Evolutionary conservation across 2,888 invertebrate species (phyloP).

Genomic region (Drosophila planitibia): DNA sequence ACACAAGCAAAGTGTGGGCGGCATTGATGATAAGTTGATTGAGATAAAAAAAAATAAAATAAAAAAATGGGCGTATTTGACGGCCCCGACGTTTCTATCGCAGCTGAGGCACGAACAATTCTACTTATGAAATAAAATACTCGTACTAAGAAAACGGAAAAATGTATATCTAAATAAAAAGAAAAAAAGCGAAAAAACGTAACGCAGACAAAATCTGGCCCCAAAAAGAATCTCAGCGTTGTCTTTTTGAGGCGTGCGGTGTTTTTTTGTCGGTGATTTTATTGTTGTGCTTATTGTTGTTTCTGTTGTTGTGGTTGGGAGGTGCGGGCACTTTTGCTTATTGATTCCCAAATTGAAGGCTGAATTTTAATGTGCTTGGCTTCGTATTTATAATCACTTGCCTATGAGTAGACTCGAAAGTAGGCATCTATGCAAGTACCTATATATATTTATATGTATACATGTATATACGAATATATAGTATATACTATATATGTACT

Average conservation of each 20-base stretch:
- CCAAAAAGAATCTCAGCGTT: constrained; percentile 38
- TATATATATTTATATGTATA: background rate
- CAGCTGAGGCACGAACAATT: constrained; percentile 46
- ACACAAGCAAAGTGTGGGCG: constrained; percentile 39
- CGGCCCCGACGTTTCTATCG: constrained; percentile 39
- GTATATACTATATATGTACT: background rate
- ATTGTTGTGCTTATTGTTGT: constrained; percentile 14
- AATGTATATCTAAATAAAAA: constrained; percentile 1
- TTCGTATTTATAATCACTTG: constrained; percentile 36
- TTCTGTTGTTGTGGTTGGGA: constrained; percentile 11
- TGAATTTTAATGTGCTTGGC: constrained; percentile 57
- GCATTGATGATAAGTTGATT: constrained; percentile 19
- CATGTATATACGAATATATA: background rate
- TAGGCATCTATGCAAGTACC: background rate
- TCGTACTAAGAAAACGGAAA: background rate
- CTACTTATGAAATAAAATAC: constrained; percentile 36
- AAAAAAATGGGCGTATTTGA: constrained; percentile 37
- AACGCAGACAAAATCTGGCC: constrained; percentile 32
- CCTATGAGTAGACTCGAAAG: constrained; percentile 1
- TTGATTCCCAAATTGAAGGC: constrained; percentile 69
- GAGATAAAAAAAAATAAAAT: constrained; percentile 2
- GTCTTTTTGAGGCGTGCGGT: constrained; percentile 45
- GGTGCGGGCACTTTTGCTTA: constrained; percentile 59
- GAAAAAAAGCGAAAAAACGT: constrained; percentile 1
- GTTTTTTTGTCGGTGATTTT: constrained; percentile 15